phyloP scores from a whole-genome alignment of 1,140 invertebrate genomes.

The Drosophila aff. region DNA sequence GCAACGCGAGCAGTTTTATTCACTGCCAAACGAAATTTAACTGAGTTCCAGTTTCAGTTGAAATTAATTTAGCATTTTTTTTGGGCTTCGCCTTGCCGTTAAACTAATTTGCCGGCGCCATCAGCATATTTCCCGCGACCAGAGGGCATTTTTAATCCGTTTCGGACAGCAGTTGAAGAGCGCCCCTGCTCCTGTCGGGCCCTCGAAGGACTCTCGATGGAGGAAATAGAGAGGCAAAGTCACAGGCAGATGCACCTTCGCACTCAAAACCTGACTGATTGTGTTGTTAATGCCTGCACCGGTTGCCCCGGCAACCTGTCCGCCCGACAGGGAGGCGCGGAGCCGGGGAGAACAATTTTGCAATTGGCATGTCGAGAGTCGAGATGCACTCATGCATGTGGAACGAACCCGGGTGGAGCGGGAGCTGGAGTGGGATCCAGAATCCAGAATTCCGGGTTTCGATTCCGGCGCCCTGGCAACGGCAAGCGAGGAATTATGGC shows the following conservation, averaged over 20 bases:
- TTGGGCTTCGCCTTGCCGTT: slow-evolving; percentile 40
- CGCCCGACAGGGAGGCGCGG: slow-evolving; percentile 2
- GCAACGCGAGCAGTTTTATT: slow-evolving; percentile 77
- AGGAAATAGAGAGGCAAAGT: slow-evolving; percentile 1
- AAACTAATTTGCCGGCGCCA: slow-evolving; percentile 68
- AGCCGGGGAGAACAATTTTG: slow-evolving; percentile 66
- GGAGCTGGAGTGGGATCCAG: background rate
- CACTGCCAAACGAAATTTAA: slow-evolving; percentile 79
- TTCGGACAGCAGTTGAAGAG: slow-evolving; percentile 3
- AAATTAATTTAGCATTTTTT: slow-evolving; percentile 69
- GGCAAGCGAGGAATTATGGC: slow-evolving; percentile 32
- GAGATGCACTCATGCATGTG: slow-evolving; percentile 74
- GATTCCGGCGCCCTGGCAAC: slow-evolving; percentile 33
- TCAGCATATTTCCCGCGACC: slow-evolving; percentile 21
- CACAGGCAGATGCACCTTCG: slow-evolving; percentile 34
- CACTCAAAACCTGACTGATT: slow-evolving; percentile 39
- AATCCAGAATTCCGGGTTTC: background rate
- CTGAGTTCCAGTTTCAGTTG: slow-evolving; percentile 43
- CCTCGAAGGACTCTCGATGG: slow-evolving; percentile 18
- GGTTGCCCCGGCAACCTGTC: slow-evolving; percentile 64
- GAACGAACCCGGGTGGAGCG: slow-evolving; percentile 23
- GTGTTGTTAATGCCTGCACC: slow-evolving; percentile 26
- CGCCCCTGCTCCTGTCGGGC: slow-evolving; percentile 2
- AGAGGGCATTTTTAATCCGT: slow-evolving; percentile 66
- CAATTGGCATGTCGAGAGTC: slow-evolving; percentile 80